Conservation (phyloP, 2,113 vertebrate species). For the Gasterosteus aculeatus region DNA sequence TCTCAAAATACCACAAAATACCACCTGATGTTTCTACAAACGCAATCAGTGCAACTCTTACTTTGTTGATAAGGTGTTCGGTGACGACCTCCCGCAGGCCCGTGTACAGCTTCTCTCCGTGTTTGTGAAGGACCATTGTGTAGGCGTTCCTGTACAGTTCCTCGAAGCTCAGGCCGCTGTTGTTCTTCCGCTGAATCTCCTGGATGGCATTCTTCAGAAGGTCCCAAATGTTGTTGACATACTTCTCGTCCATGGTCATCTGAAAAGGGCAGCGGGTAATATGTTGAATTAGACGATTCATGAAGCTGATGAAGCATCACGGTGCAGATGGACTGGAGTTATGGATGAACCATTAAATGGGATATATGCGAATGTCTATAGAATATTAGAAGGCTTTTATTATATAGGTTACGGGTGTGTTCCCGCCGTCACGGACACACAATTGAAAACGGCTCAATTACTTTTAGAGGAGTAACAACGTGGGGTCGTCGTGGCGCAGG, state of each 20-base stretch:
- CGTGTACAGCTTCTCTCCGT: slow-evolving; percentile 98
- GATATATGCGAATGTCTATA: not conserved
- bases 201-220: slow-evolving; percentile 99
- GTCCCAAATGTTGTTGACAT: slow-evolving; percentile 99
- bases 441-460: not conserved
- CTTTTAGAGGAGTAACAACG: not conserved
- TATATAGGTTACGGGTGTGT: not conserved
- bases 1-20: not conserved
- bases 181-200: slow-evolving; percentile 99
- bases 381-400: not conserved
- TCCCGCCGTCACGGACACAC: not conserved
- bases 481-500: too few relatives aligned
- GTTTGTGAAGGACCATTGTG: slow-evolving; percentile 99
- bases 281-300: not conserved
- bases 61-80: slow-evolving; percentile 99
- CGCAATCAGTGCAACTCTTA: slow-evolving; percentile 70
- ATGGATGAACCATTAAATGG: not conserved
- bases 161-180: slow-evolving; percentile 99
- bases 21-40: not conserved
- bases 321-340: not conserved
- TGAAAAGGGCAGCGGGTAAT: slow-evolving; percentile 71
- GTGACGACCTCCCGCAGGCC: slow-evolving; percentile 98
- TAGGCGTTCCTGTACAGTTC: slow-evolving; percentile 99
- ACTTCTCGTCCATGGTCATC: slow-evolving; percentile 99
- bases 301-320: not conserved